Evolutionary conservation across 2,797 vertebrate genomes (phyloP).

Genomic region (Telmatherina bonti): DNA sequence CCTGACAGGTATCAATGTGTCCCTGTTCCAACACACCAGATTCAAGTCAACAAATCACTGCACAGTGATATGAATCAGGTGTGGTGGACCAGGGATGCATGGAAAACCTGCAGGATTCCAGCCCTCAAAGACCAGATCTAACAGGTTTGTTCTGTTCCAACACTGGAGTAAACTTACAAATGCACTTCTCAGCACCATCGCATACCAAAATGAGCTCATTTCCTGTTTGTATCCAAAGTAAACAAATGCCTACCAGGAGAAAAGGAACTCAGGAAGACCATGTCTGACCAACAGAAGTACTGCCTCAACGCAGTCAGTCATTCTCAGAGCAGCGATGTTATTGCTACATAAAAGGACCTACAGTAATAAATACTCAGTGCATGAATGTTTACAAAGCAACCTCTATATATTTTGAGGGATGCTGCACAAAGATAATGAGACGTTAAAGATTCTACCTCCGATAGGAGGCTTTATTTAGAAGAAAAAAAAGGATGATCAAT

Average conservation of each 20-base stretch:
- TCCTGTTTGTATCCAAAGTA: slow-evolving; percentile 55
- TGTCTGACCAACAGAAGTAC: slow-evolving; percentile 16
- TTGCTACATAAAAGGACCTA: slow-evolving; percentile 33
- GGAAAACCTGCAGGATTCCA: too few species aligned
- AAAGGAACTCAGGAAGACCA: slow-evolving; percentile 32
- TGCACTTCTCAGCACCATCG: slow-evolving; percentile 6
- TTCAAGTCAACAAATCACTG: too few species aligned
- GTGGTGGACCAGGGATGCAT: too few species aligned
- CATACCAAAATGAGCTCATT: slow-evolving; percentile 22
- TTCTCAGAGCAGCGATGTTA: slow-evolving; percentile 19
- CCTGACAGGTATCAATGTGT: too few species aligned
- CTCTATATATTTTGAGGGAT: not conserved
- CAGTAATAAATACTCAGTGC: slow-evolving; percentile 22
- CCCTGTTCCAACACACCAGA: too few species aligned
- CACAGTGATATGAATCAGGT: too few species aligned
- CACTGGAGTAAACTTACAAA: not conserved
- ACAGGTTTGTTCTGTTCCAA: slow-evolving; percentile 38
- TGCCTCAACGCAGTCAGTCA: not conserved
- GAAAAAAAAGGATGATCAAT: not conserved
- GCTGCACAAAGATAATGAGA: slow-evolving; percentile 11
- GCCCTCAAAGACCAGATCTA: slow-evolving; percentile 22
- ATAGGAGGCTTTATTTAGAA: slow-evolving; percentile 18
- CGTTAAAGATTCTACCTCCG: slow-evolving; percentile 6
- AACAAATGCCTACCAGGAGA: slow-evolving; percentile 21
- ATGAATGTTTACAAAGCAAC: not conserved